A percentile compares a stretch with the other conserved stretches of the same genome.
These are phyloP conservation scores for Stomatorhinus walkeri DNA, from an alignment of 2,797 vertebrate species.

Conservation along the genomic window DNA sequence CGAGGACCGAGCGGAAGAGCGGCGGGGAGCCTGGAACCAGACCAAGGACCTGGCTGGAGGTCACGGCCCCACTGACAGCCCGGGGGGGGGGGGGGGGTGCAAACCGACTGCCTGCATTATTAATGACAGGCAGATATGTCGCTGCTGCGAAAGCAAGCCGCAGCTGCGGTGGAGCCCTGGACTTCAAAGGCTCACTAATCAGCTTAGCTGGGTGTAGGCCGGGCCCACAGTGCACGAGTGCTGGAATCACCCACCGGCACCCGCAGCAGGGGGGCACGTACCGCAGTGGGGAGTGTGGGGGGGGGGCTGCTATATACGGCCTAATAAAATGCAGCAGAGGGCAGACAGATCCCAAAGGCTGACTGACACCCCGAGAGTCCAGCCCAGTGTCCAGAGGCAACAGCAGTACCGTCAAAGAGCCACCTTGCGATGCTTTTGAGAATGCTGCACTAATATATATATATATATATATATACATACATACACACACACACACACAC, in stretches of 20 bases:
- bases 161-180: neutral
- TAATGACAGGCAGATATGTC: neutral
- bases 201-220: slow-evolving; percentile 23
- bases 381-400: neutral
- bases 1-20: neutral
- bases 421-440: neutral
- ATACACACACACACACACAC: too few relatives aligned
- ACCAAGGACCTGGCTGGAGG: neutral
- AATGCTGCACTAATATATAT: neutral
- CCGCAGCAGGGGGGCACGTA: neutral
- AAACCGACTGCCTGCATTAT: neutral
- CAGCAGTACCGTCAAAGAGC: neutral
- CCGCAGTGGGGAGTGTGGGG: neutral
- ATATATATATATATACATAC: too few relatives aligned
- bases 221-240: neutral
- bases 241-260: neutral
- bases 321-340: neutral
- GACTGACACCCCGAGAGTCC: neutral
- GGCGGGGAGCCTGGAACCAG: neutral
- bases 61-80: neutral
- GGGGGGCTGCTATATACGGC: neutral
- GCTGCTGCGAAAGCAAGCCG: slow-evolving; percentile 1
- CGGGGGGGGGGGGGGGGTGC: neutral
- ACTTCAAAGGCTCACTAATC: slow-evolving; percentile 25
- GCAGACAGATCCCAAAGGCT: neutral